Percentiles rank a stretch among this genome's conserved stretches.
phyloP scores from a whole-genome alignment of 1,140 invertebrate species.

The Halesus radiatus region DNA sequence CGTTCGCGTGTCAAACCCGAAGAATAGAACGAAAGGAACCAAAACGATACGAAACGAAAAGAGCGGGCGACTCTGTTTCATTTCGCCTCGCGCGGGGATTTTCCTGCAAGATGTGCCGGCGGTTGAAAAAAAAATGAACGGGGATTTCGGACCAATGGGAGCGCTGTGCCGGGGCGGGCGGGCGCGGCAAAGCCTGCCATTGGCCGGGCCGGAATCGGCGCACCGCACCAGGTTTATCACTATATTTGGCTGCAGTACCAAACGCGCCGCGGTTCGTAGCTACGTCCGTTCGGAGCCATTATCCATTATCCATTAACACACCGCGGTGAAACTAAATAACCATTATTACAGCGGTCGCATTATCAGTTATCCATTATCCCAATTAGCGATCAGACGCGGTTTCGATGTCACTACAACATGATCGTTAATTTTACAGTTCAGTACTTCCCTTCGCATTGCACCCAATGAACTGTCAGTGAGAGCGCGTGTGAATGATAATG shows the following conservation, averaged over 20 bases:
- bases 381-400: conserved; percentile 32
- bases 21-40: conserved; percentile 26
- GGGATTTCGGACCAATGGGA: conserved; percentile 31
- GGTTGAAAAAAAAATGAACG: conserved; percentile 28
- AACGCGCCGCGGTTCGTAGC: conserved; percentile 31
- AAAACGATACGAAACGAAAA: background rate
- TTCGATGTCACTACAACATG: conserved; percentile 7
- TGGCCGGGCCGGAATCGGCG: conserved; percentile 17
- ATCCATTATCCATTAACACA: conserved; percentile 7
- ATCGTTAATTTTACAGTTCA: conserved; percentile 32
- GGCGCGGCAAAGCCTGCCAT: conserved; percentile 42
- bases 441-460: background rate
- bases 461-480: conserved; percentile 29
- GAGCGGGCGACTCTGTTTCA: background rate
- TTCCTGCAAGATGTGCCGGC: conserved; percentile 36
- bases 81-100: conserved; percentile 28
- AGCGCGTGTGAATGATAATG: conserved; percentile 9
- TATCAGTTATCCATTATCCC: conserved; percentile 41
- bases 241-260: conserved; percentile 42
- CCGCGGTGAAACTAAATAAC: conserved; percentile 2
- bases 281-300: conserved; percentile 39
- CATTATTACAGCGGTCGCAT: conserved; percentile 32
- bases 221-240: conserved; percentile 33
- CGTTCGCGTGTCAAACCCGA: conserved; percentile 9
- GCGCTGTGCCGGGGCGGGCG: background rate